A percentile compares a stretch with the other conserved stretches of the same genome.
phyloP scores from a whole-genome alignment of 2,888 invertebrate species.

The Aquatica leii region DNA sequence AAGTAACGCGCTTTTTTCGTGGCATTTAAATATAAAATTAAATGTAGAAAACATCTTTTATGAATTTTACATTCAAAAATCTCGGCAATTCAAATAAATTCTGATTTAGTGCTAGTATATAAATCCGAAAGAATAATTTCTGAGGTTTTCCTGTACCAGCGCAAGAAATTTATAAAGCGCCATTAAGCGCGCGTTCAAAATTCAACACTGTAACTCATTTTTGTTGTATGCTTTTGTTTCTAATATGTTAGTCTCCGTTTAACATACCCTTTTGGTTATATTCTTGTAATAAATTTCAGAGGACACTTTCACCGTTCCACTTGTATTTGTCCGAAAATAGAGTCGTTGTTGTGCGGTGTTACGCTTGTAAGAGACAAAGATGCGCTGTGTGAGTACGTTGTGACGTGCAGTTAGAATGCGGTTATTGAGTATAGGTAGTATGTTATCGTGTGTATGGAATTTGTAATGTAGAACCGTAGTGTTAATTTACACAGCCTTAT shows the following conservation, averaged over 20 bases:
- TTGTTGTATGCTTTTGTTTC: constrained; percentile 17
- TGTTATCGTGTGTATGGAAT: constrained; percentile 59
- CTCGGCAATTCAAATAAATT: constrained; percentile 13
- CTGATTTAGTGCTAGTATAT: constrained; percentile 9
- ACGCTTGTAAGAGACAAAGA: not conserved
- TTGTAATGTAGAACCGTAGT: constrained; percentile 56
- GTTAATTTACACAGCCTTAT: constrained; percentile 61
- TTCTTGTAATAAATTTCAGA: constrained; percentile 56
- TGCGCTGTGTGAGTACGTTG: constrained; percentile 20
- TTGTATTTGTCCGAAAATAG: constrained; percentile 46
- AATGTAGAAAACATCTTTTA: too few species aligned
- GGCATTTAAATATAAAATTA: too few species aligned
- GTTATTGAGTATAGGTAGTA: constrained; percentile 55
- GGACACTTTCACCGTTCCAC: constrained; percentile 51
- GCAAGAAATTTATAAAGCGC: constrained; percentile 21
- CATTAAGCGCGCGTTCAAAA: constrained; percentile 21
- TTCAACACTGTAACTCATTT: constrained; percentile 11
- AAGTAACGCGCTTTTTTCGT: too few species aligned
- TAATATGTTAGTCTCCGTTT: constrained; percentile 27
- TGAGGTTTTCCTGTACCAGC: constrained; percentile 13
- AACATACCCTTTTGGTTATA: constrained; percentile 52
- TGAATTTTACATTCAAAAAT: constrained; percentile 1
- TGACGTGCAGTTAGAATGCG: constrained; percentile 26
- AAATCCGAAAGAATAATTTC: constrained; percentile 13
- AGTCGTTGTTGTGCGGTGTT: constrained; percentile 24